A percentile compares a stretch with the other conserved stretches of the same genome.
These are phyloP conservation scores for Neotoxoptera formosana DNA, from an alignment of 1,140 invertebrate genomes.

Conservation along the genomic window DNA sequence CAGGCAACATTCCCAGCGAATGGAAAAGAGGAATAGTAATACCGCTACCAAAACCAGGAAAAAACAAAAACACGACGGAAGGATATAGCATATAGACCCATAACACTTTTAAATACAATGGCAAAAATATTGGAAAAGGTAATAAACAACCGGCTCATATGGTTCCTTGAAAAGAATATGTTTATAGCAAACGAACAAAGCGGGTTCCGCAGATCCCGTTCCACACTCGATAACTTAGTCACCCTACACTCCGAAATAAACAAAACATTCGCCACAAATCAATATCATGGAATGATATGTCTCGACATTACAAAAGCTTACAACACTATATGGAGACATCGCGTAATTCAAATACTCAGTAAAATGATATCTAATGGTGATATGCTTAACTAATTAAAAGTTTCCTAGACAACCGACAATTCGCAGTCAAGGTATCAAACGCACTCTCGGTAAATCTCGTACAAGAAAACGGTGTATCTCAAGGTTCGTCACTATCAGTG, in stretches of 20 bases:
- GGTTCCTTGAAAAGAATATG: no score
- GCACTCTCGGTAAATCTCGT: no score
- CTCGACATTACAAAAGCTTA: no score
- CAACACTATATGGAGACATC: no score
- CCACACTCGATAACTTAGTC: not conserved
- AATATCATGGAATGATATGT: not conserved
- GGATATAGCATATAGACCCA: slow-evolving; percentile 70
- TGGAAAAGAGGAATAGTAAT: not conserved
- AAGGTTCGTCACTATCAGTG: no score
- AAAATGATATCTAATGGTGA: not conserved
- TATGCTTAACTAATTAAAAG: not conserved
- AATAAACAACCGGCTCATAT: no score
- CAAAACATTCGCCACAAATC: not conserved
- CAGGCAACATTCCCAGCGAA: not conserved
- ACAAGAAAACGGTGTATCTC: no score
- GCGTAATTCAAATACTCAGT: not conserved
- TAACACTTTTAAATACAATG: slow-evolving; percentile 65
- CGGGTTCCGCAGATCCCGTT: not conserved
- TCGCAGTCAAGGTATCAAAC: no score
- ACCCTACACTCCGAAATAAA: not conserved
- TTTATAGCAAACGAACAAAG: not conserved
- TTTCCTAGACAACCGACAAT: not conserved
- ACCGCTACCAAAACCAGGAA: not conserved
- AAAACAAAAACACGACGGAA: slow-evolving; percentile 65
- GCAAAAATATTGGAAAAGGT: not conserved